These are phyloP conservation scores for Otus scops DNA, from an alignment of 2,797 vertebrate species.

Conservation along the genomic window DNA sequence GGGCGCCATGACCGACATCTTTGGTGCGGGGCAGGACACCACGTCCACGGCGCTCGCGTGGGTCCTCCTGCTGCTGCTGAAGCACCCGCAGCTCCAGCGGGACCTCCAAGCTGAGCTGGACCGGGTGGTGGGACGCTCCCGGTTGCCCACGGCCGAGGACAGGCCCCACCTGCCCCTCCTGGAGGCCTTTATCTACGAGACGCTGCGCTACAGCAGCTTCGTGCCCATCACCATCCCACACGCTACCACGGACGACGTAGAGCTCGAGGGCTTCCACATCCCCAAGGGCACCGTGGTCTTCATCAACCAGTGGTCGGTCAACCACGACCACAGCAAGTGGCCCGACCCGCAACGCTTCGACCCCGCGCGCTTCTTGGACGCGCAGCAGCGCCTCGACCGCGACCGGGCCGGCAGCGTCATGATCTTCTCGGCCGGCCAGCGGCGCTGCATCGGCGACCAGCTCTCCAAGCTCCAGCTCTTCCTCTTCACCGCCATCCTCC, in stretches of 20 bases:
- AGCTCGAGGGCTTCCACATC: conserved; percentile 76
- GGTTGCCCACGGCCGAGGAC: conserved; percentile 75
- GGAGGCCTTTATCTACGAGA: conserved; percentile 83
- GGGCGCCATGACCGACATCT: conserved; percentile 77
- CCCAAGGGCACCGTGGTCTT: conserved; percentile 83
- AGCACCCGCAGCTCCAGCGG: conserved; percentile 74
- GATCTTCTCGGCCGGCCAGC: conserved; percentile 82
- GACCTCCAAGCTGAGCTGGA: conserved; percentile 78
- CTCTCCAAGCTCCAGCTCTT: conserved; percentile 82
- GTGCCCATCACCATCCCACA: conserved; percentile 85
- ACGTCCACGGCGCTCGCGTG: conserved; percentile 79
- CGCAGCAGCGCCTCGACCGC: conserved; percentile 68
- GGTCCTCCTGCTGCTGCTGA: conserved; percentile 80
- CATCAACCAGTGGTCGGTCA: conserved; percentile 86
- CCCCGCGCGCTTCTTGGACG: conserved; percentile 77
- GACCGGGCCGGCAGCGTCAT: conserved; percentile 76
- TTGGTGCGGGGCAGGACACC: conserved; percentile 83
- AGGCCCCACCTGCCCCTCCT: conserved; percentile 68
- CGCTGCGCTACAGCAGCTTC: conserved; percentile 83
- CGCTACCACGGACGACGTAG: conserved; percentile 79
- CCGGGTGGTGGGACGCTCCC: conserved; percentile 73
- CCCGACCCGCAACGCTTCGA: conserved; percentile 78
- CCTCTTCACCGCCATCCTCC: conserved; percentile 78
- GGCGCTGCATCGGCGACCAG: conserved; percentile 82
- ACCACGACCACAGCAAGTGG: conserved; percentile 80